Evolutionary conservation across 2,113 vertebrate species (phyloP), one percentile per base, ranked within the genome.

Genomic region (Nannospalax galili): DNA sequence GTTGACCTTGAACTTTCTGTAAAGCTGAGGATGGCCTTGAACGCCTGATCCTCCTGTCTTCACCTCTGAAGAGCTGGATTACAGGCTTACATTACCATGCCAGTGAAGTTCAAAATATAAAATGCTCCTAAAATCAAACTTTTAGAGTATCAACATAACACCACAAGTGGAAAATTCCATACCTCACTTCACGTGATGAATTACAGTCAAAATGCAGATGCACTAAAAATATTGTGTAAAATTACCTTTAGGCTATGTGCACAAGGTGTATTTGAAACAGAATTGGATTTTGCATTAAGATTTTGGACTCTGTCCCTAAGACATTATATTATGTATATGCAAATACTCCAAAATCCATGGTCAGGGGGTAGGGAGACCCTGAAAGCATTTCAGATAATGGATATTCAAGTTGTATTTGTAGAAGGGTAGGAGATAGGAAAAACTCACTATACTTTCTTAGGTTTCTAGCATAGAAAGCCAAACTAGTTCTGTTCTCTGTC

Each of bases 141-240:
- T 60, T 64, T 3, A 82, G 89, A 40, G 5, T 8, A 3, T 40
- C n/a, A 56, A 35, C 5, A n/a, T 82, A 74, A 75, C 37, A 82
- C 14, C 62, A 69, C 37, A 42, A 56, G 30, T 84, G 87, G 79
- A 90, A 90, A 94, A 90, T 77, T 69, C 30, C 79, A 84, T 60
- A 75, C 35, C 19, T 42, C n/a, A 52, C 16, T 37, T 77, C 17
- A 58, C 26, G 30, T 24, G n/a, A 52, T 65, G 35, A 16, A 22
- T 77, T 30, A 11, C 19, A 58, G 11, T 30, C 26, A 84, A 67
- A 81, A 60, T 11, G 7, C 52, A 74, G 60, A 40, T 42, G 5
- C 20, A 40, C 85, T 56, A 56, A 88, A 93, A 56, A 88, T 64
- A 65, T 40, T 48, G 7, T 48, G 30, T 89, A 67, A 67, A 84